Percentiles rank a stretch among this genome's conserved stretches.
phyloP scores from a whole-genome alignment of 2,797 vertebrate species.

The Tachyglossus aculeatus region DNA sequence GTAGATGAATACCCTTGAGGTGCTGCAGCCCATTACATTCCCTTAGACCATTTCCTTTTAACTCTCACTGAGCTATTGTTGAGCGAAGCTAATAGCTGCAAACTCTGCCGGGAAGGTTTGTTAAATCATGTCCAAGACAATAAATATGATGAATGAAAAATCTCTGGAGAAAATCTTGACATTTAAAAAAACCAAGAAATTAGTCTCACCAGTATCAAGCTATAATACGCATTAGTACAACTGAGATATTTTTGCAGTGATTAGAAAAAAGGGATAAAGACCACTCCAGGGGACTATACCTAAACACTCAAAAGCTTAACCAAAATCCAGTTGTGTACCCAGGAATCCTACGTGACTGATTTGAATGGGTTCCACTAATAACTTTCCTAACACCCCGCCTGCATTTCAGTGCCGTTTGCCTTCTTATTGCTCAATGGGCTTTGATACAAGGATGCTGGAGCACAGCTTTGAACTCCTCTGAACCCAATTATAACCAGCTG shows the following conservation, averaged over 20 bases:
- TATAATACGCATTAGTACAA: constrained; percentile 57
- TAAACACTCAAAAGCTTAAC: constrained; percentile 55
- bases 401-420: constrained; percentile 58
- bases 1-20: constrained; percentile 45
- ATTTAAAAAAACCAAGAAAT: constrained; percentile 64
- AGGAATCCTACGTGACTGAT: constrained; percentile 59
- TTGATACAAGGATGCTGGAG: constrained; percentile 72
- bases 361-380: constrained; percentile 56
- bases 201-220: constrained; percentile 63
- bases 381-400: constrained; percentile 63
- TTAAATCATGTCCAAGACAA: constrained; percentile 77
- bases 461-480: constrained; percentile 76
- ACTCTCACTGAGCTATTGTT: constrained; percentile 66
- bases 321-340: constrained; percentile 56
- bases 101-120: constrained; percentile 69
- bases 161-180: constrained; percentile 73
- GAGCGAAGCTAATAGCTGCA: constrained; percentile 66
- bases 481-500: constrained; percentile 79
- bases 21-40: constrained; percentile 49
- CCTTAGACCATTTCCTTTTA: constrained; percentile 69
- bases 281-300: constrained; percentile 59
- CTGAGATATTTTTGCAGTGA: constrained; percentile 55
- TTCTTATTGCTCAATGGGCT: constrained; percentile 71
- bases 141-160: constrained; percentile 76
- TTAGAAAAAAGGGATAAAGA: constrained; percentile 44